Conservation (phyloP, 1,140 invertebrate species). For the Pissodes strobi region DNA sequence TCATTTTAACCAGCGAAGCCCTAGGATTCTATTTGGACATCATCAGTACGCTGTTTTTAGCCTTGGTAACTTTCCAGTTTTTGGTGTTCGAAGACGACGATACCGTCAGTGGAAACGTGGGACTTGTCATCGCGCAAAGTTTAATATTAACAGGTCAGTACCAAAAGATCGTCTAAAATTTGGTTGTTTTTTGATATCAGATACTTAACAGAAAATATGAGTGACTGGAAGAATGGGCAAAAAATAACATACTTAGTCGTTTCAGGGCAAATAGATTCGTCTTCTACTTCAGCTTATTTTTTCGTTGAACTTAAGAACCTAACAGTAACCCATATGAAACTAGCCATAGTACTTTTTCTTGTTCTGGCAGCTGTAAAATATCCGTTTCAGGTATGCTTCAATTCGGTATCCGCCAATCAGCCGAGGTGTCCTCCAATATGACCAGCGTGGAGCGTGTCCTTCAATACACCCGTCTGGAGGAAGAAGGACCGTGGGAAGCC, state of each 20-base stretch:
- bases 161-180: too few species aligned
- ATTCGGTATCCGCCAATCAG: constrained; percentile 78
- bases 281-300: neutral
- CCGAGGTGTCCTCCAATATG: constrained; percentile 74
- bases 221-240: too few species aligned
- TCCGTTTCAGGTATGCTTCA: constrained; percentile 77
- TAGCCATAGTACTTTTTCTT: too few species aligned
- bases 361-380: too few species aligned
- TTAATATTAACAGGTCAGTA: constrained; percentile 74
- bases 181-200: too few species aligned
- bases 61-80: constrained; percentile 67
- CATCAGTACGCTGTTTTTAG: constrained; percentile 72
- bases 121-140: constrained; percentile 82
- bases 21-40: constrained; percentile 79
- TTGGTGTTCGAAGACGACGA: constrained; percentile 56
- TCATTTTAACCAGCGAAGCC: constrained; percentile 76
- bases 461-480: constrained; percentile 73
- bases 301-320: too few species aligned
- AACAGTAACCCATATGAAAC: too few species aligned
- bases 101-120: constrained; percentile 67
- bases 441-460: constrained; percentile 79
- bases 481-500: constrained; percentile 60
- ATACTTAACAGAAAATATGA: too few species aligned
- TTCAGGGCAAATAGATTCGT: neutral
- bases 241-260: neutral